phyloP scores from a whole-genome alignment of 2,113 vertebrate species.

The Ciconia boyciana region DNA sequence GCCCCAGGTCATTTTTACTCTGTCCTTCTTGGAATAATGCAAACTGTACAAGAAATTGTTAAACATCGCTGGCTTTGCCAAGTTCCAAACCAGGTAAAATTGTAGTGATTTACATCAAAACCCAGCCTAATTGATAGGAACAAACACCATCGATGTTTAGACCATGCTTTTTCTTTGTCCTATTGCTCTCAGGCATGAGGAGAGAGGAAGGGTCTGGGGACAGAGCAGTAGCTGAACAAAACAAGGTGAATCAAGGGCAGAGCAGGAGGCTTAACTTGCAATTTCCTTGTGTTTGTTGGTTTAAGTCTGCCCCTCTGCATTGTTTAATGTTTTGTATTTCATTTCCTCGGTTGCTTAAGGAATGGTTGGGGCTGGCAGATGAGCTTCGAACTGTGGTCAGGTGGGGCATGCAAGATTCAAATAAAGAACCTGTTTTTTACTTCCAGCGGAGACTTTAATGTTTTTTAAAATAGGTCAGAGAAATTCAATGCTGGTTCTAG shows the following conservation, averaged over 20 bases:
- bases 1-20: not conserved
- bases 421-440: not conserved
- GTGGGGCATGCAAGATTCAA: not conserved
- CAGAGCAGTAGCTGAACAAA: not conserved
- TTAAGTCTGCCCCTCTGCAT: conserved; percentile 8
- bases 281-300: conserved; percentile 61
- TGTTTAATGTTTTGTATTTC: conserved; percentile 38
- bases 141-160: not conserved
- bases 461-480: not conserved
- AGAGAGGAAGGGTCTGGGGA: not conserved
- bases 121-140: not conserved
- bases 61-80: not conserved
- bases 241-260: conserved; percentile 52
- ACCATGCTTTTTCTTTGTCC: not conserved
- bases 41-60: not conserved
- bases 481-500: not conserved
- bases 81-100: not conserved
- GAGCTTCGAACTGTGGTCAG: not conserved
- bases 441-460: not conserved
- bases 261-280: conserved; percentile 45
- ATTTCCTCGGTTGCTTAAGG: conserved; percentile 46
- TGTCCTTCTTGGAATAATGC: not conserved
- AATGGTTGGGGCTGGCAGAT: not conserved
- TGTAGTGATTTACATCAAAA: not conserved
- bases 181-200: not conserved